Percentiles rank a stretch among this genome's conserved stretches.
phyloP scores from a whole-genome alignment of 2,113 vertebrate genomes.

The Crotalus viridis region DNA sequence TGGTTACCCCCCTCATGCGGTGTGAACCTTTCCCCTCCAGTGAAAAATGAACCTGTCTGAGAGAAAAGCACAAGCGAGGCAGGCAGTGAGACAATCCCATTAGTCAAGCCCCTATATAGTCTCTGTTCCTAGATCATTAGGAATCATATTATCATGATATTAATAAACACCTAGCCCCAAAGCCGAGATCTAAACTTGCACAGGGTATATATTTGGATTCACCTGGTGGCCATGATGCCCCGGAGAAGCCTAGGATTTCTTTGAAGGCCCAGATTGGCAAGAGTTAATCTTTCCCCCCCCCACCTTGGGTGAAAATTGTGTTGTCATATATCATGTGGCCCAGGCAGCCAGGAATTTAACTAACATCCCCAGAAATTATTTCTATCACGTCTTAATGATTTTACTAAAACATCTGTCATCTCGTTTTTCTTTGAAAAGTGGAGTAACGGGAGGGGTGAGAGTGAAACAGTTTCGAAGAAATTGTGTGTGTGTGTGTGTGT shows the following conservation, averaged over 20 bases:
- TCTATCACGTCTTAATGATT: slow-evolving; percentile 65
- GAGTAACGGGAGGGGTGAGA: background rate
- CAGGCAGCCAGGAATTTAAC: slow-evolving; percentile 49
- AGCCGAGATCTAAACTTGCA: slow-evolving; percentile 57
- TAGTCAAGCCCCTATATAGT: slow-evolving; percentile 78
- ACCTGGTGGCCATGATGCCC: slow-evolving; percentile 55
- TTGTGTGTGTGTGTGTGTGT: background rate
- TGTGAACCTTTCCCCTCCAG: slow-evolving; percentile 83
- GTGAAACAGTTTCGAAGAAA: slow-evolving; percentile 41
- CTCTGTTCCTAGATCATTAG: slow-evolving; percentile 78
- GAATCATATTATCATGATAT: slow-evolving; percentile 79
- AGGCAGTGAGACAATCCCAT: slow-evolving; percentile 77
- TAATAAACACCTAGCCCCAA: slow-evolving; percentile 75
- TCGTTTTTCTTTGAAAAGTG: slow-evolving; percentile 63
- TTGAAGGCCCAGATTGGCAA: slow-evolving; percentile 50
- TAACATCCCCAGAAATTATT: slow-evolving; percentile 66
- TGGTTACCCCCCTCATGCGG: slow-evolving; percentile 83
- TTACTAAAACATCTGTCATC: slow-evolving; percentile 68
- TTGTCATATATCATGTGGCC: slow-evolving; percentile 49
- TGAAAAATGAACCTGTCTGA: slow-evolving; percentile 84
- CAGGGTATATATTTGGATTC: slow-evolving; percentile 70
- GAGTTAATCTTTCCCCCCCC: slow-evolving; percentile 24
- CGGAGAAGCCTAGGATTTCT: slow-evolving; percentile 25
- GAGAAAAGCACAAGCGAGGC: slow-evolving; percentile 80
- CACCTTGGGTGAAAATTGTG: slow-evolving; percentile 17